These are phyloP conservation scores for Numida meleagris DNA, from an alignment of 2,113 vertebrate species.

Conservation along the genomic window DNA sequence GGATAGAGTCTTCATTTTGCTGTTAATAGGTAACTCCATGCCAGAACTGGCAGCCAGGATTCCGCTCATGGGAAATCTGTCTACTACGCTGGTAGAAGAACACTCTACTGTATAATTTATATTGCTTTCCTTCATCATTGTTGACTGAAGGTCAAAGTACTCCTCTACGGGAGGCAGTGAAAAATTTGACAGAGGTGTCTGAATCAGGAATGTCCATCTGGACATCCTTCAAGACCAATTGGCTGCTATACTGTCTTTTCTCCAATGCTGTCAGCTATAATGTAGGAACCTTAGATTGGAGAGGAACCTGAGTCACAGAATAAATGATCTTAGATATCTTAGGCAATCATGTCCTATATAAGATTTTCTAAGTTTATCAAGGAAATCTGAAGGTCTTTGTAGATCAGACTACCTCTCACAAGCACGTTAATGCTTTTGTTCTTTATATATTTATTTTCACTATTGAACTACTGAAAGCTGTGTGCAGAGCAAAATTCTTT, in stretches of 20 bases:
- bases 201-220: not conserved
- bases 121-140: not conserved
- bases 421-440: not conserved
- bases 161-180: not conserved
- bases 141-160: not conserved
- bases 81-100: no score
- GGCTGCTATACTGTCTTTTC: not conserved
- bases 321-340: not conserved
- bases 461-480: not conserved
- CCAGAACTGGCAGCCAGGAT: no score
- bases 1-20: no score
- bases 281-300: not conserved
- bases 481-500: not conserved
- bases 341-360: not conserved
- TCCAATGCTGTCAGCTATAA: not conserved
- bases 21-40: no score
- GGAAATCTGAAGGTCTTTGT: not conserved
- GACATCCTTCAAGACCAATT: no score
- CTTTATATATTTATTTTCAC: not conserved
- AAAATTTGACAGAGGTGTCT: not conserved
- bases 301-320: not conserved
- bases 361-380: not conserved
- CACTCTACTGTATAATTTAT: not conserved
- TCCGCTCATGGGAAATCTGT: no score
- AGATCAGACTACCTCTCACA: not conserved